A percentile compares a stretch with the other conserved stretches of the same genome.
Conservation (phyloP, 2,113 vertebrate genomes). For the Tautogolabrus adspersus region DNA sequence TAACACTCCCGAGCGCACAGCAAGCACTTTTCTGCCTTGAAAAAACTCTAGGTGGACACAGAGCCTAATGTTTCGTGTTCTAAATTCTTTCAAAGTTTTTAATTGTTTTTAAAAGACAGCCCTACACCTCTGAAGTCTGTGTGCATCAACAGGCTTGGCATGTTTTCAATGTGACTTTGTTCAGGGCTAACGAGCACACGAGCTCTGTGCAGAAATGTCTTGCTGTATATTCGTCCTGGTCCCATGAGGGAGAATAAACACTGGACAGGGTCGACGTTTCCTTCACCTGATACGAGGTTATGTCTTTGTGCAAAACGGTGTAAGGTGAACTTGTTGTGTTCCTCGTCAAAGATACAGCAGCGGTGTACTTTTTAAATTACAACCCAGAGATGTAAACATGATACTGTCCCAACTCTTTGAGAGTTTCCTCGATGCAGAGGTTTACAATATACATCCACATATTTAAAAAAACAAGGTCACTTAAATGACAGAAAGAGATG, state of each 20-base stretch:
- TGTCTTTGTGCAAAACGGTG: slow-evolving; percentile 45
- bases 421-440: no score
- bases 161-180: slow-evolving; percentile 67
- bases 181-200: slow-evolving; percentile 44
- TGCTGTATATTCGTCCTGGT: slow-evolving; percentile 42
- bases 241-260: slow-evolving; percentile 35
- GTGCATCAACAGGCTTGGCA: slow-evolving; percentile 33
- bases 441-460: no score
- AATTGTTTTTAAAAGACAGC: no score
- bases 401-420: no score
- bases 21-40: no score
- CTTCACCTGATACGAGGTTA: slow-evolving; percentile 34
- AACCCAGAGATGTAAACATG: no score
- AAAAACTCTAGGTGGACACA: no score
- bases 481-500: not conserved
- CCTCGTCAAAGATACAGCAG: not conserved
- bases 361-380: not conserved
- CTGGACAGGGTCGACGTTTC: slow-evolving; percentile 36
- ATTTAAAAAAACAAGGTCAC: no score
- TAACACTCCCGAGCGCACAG: no score
- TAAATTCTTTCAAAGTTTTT: no score
- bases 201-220: slow-evolving; percentile 27
- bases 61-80: no score
- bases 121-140: slow-evolving; percentile 33
- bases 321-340: slow-evolving; percentile 34